Conservation (phyloP, 2,888 invertebrate species). For the Lycaena phlaeas region DNA sequence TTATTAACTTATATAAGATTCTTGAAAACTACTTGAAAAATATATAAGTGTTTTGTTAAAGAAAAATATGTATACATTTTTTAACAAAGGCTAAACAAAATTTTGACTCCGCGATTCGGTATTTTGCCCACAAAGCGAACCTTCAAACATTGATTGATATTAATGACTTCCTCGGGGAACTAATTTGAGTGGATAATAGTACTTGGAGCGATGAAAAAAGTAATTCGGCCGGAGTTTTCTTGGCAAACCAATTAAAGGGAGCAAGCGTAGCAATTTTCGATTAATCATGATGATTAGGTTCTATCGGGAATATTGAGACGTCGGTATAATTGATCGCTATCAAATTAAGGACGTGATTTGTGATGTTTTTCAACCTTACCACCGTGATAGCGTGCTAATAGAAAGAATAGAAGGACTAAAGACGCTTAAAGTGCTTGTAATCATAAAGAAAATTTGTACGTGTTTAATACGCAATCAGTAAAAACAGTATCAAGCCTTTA, state of each 20-base stretch:
- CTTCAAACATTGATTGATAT: conserved; percentile 64
- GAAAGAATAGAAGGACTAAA: too few relatives aligned
- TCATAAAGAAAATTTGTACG: too few relatives aligned
- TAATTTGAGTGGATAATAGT: conserved; percentile 69
- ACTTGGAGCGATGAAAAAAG: conserved; percentile 62
- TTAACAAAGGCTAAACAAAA: conserved; percentile 2
- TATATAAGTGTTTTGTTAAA: too few relatives aligned
- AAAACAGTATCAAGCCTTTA: too few relatives aligned
- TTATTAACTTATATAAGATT: too few relatives aligned
- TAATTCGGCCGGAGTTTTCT: conserved; percentile 32
- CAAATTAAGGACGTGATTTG: conserved; percentile 16
- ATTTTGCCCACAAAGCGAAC: conserved; percentile 26
- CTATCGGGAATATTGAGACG: conserved; percentile 19
- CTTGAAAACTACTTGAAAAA: too few relatives aligned
- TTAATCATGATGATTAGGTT: conserved; percentile 21
- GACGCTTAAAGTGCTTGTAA: too few relatives aligned
- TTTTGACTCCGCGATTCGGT: conserved; percentile 18
- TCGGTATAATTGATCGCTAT: conserved; percentile 17
- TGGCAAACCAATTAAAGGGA: conserved; percentile 20
- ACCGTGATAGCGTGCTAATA: too few relatives aligned
- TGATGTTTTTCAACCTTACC: conserved; percentile 13
- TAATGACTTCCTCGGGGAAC: conserved; percentile 59
- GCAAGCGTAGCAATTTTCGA: conserved; percentile 17
- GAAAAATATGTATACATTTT: not conserved
- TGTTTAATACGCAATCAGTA: too few relatives aligned